Evolutionary conservation across 2,888 invertebrate species (phyloP), one percentile per base, ranked within the genome.

Genomic region (Nemurella pictetii): DNA sequence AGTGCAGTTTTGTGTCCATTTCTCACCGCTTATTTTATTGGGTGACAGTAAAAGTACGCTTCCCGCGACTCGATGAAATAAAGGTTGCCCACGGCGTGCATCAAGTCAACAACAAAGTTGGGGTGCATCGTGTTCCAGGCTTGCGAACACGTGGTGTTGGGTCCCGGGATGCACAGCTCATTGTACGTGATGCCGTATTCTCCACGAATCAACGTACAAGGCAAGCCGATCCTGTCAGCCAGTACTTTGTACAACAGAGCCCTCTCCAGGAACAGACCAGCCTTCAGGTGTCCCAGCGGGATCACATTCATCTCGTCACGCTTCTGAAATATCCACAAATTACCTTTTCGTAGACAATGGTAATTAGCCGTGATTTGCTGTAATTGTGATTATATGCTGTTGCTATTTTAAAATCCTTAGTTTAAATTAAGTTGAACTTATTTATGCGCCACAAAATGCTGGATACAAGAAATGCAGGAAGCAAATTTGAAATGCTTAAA

Each of bases 221-320:
- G 94, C 85, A 95, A 86, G 0, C 93, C 93, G 28, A 93, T 89
- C 75, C 92, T 91, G 88, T 95, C 95, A 0, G 94, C 94, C 29
- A 95, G 89, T 0, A 88, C 87, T 87, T 89, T 89, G 86, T 88
- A 89, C 7, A 89, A 84, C 36, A 89, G 77, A 0, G 89, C 88
- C 74, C 88, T 85, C 55, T 87, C 87, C 12, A 86, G 29, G 80
- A 85, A 85, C 15, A 36, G 29, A 12, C 87, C 87, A n/a, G 86
- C 80, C 26, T 83, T 83, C 0, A 87, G 29, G 20, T 83, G 30
- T 9, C 87, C 87, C 25, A 87, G 25, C 0, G 87, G 87, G 25
- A 87, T 84, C 9, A 86, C 80, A 55, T 85, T 87, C 5, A 82
- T 85, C 27, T 27, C 28, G 27, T 55, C 55, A 15, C 55, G 55